Evolutionary conservation across 2,797 vertebrate genomes (phyloP).

Genomic region (Psittacula derbiana): DNA sequence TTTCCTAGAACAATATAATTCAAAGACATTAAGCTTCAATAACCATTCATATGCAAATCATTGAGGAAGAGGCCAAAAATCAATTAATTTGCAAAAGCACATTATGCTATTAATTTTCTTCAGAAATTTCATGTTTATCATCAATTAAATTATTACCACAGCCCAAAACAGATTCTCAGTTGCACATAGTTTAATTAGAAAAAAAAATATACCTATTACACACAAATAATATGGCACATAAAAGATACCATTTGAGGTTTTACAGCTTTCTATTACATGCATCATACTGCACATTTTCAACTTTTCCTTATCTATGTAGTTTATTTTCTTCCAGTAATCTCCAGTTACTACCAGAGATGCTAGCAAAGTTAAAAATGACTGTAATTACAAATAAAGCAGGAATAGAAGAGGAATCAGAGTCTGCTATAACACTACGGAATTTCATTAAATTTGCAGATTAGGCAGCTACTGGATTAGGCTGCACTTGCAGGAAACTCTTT

Average conservation of each 20-base stretch:
- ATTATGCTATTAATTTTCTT: neutral
- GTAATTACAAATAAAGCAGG: neutral
- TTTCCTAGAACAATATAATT: neutral
- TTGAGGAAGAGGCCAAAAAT: neutral
- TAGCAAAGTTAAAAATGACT: neutral
- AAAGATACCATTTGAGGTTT: neutral
- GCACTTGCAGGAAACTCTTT: neutral
- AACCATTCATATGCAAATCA: neutral
- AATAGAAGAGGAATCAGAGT: neutral
- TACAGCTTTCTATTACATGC: neutral
- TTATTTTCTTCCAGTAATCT: slow-evolving; percentile 38
- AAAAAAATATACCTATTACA: neutral
- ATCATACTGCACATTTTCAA: neutral
- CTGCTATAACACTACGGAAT: neutral
- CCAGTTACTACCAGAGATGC: neutral
- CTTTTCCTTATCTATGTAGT: neutral
- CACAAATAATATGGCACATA: neutral
- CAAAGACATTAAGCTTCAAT: slow-evolving; percentile 21
- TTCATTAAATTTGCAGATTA: slow-evolving; percentile 20
- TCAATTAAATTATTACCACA: neutral
- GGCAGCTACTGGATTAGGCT: neutral
- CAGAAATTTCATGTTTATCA: neutral
- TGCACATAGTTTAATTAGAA: neutral
- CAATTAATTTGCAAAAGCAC: neutral
- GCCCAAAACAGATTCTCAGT: neutral